These are phyloP conservation scores for Hirtodrosophila cameraria DNA, from an alignment of 2,888 invertebrate species.

Conservation along the genomic window DNA sequence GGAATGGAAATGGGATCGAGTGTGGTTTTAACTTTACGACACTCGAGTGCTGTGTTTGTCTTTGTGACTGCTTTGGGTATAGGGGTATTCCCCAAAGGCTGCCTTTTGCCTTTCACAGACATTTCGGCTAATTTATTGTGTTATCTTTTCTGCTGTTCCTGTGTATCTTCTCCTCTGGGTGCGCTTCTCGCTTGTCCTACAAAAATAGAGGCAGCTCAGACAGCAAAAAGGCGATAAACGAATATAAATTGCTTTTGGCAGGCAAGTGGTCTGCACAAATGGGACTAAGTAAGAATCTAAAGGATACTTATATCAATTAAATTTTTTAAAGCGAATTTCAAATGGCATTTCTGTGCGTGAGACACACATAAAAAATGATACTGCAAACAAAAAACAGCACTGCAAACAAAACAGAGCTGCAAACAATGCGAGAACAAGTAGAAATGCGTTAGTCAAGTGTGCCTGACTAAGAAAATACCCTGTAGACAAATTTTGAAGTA, in stretches of 20 bases:
- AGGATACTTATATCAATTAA: conserved; percentile 47
- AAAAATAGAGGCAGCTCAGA: conserved; percentile 38
- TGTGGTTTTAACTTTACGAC: conserved; percentile 27
- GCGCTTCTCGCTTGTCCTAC: conserved; percentile 14
- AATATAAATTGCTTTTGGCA: conserved; percentile 50
- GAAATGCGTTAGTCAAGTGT: background rate
- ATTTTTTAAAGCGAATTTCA: conserved; percentile 34
- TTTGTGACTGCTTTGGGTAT: conserved; percentile 12
- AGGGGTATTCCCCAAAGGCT: conserved; percentile 46
- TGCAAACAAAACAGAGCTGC: conserved; percentile 1
- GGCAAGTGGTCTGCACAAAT: conserved; percentile 43
- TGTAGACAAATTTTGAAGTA: too few relatives aligned
- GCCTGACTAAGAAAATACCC: conserved; percentile 9
- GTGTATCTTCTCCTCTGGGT: conserved; percentile 44
- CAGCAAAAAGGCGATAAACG: conserved; percentile 48
- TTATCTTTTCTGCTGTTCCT: conserved; percentile 46
- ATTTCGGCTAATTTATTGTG: conserved; percentile 62
- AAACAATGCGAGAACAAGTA: conserved; percentile 19
- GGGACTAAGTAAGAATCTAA: conserved; percentile 31
- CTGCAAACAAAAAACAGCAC: background rate
- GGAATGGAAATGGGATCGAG: background rate
- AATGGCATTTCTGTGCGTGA: conserved; percentile 7
- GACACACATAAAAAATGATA: conserved; percentile 26
- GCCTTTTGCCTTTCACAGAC: conserved; percentile 46
- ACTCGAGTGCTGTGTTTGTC: conserved; percentile 41